Base-by-base conservation (phyloP, 2,888 invertebrate species). In the Synergus japonicus region DNA sequence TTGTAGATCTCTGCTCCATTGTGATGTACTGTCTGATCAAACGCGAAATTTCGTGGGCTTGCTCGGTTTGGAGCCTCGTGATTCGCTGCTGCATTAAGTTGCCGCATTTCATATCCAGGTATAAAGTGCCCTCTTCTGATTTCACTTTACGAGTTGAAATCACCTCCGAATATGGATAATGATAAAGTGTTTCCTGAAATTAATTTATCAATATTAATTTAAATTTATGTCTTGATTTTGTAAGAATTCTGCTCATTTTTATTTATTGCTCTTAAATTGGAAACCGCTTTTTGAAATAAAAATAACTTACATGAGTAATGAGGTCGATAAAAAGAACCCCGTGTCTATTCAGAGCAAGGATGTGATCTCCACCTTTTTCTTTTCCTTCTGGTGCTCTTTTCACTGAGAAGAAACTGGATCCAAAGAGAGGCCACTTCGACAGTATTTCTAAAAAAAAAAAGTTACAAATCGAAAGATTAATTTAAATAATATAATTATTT, bases 341-440 rank as follows among this genome's bases (percentile, higher is more conserved):
- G 88, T 96, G 95, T 86, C 97, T 94, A 94, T 99, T 99, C 80
- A 99, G 95, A 49, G 98, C 98, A 90, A 99, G 93, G 92, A 98
- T 97, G 92, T 98, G 96, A 89, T 98, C 98, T 12, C 91, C 92
- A 10, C 93, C 93, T 83, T 93, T 93, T 65, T 93, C 93, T 85
- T 96, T 96, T 78, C 95, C 96, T 80, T 94, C 93, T 89, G 93
- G 93, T 54, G 97, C 96, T 87, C 97, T 94, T 88, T 97, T 98
- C 78, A 99, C 97, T 18, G 98, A 97, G 93, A 99, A 99, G 95
- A 99, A 99, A 86, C 98, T 98, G 83, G 98, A 98, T 18, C 99
- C 99, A 93, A 99, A 99, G 79, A 99, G 93, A 67, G 97, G 96
- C 99, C 99, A 99, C 88, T 96, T 96, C 84, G 98, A 97, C 44